These are phyloP conservation scores for Rhimphoctona megacephalus DNA, from an alignment of 2,888 invertebrate species.

Conservation along the genomic window DNA sequence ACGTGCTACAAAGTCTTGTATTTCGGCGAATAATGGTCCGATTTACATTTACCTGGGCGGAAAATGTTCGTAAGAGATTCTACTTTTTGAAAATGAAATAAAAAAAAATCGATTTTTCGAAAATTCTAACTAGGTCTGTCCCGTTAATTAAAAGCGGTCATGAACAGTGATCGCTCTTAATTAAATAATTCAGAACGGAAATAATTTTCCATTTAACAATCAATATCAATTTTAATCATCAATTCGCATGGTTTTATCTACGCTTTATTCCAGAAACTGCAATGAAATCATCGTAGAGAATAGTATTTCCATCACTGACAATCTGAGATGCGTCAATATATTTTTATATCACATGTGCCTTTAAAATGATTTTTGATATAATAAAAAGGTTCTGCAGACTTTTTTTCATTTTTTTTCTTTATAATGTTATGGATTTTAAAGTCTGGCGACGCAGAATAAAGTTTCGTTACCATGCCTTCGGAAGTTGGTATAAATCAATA, in stretches of 20 bases:
- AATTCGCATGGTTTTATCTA: slow-evolving; percentile 7
- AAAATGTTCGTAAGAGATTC: too few relatives aligned
- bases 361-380: not conserved
- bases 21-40: too few relatives aligned
- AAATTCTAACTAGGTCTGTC: too few relatives aligned
- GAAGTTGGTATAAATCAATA: slow-evolving; percentile 57
- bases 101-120: too few relatives aligned
- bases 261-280: not conserved
- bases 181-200: too few relatives aligned
- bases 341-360: slow-evolving; percentile 11
- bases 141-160: too few relatives aligned
- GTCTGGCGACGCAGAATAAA: slow-evolving; percentile 23
- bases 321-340: not conserved
- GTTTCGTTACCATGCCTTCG: slow-evolving; percentile 49
- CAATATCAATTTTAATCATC: not conserved
- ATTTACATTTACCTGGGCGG: too few relatives aligned
- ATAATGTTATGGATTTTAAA: slow-evolving; percentile 13
- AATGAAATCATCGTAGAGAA: slow-evolving; percentile 1
- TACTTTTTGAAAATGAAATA: too few relatives aligned
- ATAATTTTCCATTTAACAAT: too few relatives aligned
- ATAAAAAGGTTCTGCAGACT: slow-evolving; percentile 11
- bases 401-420: slow-evolving; percentile 21
- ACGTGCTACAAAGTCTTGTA: too few relatives aligned
- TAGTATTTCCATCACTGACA: not conserved
- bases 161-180: too few relatives aligned